Evolutionary conservation across 2,113 vertebrate genomes (phyloP).

Genomic region (Corythoichthys intestinalis): DNA sequence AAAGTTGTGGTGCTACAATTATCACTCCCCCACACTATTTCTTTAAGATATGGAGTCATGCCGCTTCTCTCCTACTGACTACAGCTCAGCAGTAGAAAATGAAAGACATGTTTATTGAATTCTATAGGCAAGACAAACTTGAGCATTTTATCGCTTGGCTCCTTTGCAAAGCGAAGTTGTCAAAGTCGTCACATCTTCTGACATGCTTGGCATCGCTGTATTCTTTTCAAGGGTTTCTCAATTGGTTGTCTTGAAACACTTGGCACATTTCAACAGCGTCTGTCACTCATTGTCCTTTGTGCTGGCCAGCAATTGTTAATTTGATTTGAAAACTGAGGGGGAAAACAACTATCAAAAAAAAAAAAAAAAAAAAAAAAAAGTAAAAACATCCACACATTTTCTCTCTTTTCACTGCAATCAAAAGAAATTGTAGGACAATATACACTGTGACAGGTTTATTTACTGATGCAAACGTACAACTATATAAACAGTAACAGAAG

Average conservation of each 20-base stretch:
- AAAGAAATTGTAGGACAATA: neutral
- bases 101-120: neutral
- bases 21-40: neutral
- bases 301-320: neutral
- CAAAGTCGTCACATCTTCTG: neutral
- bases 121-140: neutral
- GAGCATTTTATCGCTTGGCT: neutral
- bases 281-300: slow-evolving; percentile 3
- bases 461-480: neutral
- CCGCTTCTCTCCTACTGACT: neutral
- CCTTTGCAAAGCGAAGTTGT: slow-evolving; percentile 6
- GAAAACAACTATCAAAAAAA: neutral
- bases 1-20: neutral
- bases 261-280: neutral
- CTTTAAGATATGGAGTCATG: neutral
- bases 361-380: neutral
- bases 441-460: neutral
- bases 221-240: neutral
- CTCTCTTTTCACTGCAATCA: neutral
- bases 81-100: neutral
- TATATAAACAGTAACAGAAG: neutral
- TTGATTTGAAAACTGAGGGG: neutral
- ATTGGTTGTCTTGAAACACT: slow-evolving; percentile 1
- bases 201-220: neutral
- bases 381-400: neutral